Evolutionary conservation across 2,888 invertebrate genomes (phyloP), one percentile per base, ranked within the genome.

Genomic region (Selenia dentaria): DNA sequence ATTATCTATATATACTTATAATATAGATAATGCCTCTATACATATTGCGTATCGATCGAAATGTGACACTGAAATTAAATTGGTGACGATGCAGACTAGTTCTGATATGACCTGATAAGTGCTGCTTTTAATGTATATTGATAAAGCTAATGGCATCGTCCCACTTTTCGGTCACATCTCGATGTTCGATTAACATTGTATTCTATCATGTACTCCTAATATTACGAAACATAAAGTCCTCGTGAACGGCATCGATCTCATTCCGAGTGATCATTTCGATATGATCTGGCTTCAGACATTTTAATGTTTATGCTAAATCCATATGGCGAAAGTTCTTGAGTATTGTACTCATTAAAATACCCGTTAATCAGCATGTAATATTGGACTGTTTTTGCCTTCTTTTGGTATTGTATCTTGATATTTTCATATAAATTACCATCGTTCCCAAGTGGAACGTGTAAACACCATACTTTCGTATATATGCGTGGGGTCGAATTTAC

Each of bases 401-500:
- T n/a, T n/a, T n/a, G n/a, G n/a, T n/a, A n/a, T n/a, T n/a, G n/a
- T n/a, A n/a, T n/a, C n/a, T n/a, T 29, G 13, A 33, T 28, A 40
- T 41, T 32, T 47, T 37, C 27, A 8, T 47, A 26, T 31, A 42
- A 27, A 33, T 20, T 20, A 16, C 14, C 25, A 26, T 26, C 35
- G 25, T 11, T 37, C 25, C 47, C 9, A 37, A 9, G 27, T 31
- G 27, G 36, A 48, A 48, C 37, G 37, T 48, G 47, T 42, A 42
- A 42, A 48, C 47, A 42, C 33, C 47, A 25, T 41, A 33, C 33
- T 42, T 36, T 38, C 42, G 33, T 48, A 48, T n/a, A n/a, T 41
- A 11, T 48, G 47, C 41, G 41, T 48, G 33, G 37, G 47, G 47
- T 33, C 41, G 18, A 33, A 48, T 48, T 48, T 48, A 42, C 47